Base-by-base conservation (phyloP, 2,888 invertebrate genomes). In the Branchipolynoe longqiensis region DNA sequence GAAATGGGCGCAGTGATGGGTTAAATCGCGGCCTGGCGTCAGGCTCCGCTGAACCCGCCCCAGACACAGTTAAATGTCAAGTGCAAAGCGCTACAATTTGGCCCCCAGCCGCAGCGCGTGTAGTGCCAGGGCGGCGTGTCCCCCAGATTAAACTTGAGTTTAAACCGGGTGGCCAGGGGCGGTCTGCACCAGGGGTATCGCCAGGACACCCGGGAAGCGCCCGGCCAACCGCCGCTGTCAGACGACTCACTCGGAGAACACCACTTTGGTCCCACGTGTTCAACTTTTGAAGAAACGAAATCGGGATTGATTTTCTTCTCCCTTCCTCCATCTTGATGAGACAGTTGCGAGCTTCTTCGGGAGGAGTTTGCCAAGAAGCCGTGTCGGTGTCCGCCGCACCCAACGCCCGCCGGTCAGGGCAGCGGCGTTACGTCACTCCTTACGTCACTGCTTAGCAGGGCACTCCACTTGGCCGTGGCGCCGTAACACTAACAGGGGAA, bases 1-100 rank as follows among this genome's bases (percentile, higher is more conserved):
- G 73, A 73, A 73, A 18, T 18, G 41, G 18, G 73, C 38, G 73
- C 73, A 73, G 22, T 41, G 38, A 73, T 38, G 38, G 73, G 38
- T 73, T 73, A 73, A 73, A 73, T 69, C 69, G 33, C 69, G 36
- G 69, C 25, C 38, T 38, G 73, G 62, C 28, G 31, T 31, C 62
- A 62, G 31, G 62, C 62, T 62, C 62, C 31, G 62, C 62, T 62
- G 62, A 31, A 25, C 31, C 62, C 62, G 28, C 31, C 62, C 62
- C 12, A 25, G 62, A 25, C 62, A 25, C 25, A 31, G 28, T 62
- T n/a, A 4, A 25, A 62, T 62, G 25, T 62, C 62, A 62, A 62
- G 62, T 31, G 62, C 31, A 12, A 62, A 62, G 31, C 31, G 25
- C 31, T 31, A 31, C 25, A 62, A 62, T 18, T 62, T 62, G 62